These are phyloP conservation scores for Galbula dea DNA, from an alignment of 2,113 vertebrate genomes.

Conservation along the genomic window DNA sequence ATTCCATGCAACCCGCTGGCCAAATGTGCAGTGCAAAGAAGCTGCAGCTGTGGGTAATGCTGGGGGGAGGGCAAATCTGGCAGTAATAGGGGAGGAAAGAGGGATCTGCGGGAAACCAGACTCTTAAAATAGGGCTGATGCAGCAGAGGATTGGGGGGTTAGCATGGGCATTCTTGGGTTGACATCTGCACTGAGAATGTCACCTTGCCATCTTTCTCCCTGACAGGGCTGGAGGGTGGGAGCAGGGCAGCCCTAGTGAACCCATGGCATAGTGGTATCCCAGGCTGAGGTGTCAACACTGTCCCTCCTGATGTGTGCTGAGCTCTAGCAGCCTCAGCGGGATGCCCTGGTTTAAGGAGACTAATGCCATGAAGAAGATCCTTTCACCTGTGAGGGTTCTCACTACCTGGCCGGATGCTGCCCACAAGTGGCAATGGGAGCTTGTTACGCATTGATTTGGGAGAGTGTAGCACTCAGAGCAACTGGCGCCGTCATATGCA, in stretches of 20 bases:
- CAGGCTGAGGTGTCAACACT: background rate
- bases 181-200: background rate
- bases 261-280: background rate
- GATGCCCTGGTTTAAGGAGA: background rate
- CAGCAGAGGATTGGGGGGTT: background rate
- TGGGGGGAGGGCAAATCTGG: background rate
- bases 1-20: too few species aligned
- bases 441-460: fast-evolving
- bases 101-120: background rate
- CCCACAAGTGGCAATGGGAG: fast-evolving
- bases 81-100: background rate
- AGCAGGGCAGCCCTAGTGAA: fast-evolving
- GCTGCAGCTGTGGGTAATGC: background rate
- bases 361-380: background rate
- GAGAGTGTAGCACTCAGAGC: background rate
- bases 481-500: fast-evolving
- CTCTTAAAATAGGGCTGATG: background rate
- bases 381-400: background rate
- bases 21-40: background rate
- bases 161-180: background rate
- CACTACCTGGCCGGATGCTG: background rate
- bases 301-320: fast-evolving
- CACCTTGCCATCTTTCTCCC: background rate
- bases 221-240: background rate
- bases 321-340: background rate